Base-by-base conservation (phyloP, 2,888 invertebrate genomes). In the Thera obeliscata region DNA sequence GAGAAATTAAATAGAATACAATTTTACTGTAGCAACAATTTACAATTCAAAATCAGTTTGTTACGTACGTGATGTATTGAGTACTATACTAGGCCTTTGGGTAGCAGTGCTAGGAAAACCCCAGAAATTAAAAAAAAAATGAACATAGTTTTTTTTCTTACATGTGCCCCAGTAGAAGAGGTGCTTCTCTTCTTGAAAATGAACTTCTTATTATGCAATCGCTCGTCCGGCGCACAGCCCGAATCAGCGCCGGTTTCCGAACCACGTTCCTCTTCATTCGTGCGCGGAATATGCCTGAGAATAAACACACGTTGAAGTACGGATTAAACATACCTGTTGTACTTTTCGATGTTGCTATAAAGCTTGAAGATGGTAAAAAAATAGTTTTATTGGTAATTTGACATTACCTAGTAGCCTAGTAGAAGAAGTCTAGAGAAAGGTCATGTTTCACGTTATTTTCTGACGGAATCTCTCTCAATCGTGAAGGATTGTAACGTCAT, bases 171-270 rank as follows among this genome's bases (percentile, higher is more conserved):
- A 11, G 97, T 97, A 0, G 98, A 98, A 0, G 98, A 98, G 1
- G 98, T 97, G 83, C 97, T 98, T 73, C 97, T 94, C 83, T 98
- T 98, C 83, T 98, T 98, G 78, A 98, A 97, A 0, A 97, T 94
- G 68, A 97, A 95, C 82, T 98, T 98, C 77, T 97, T 95, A 70
- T 96, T 95, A 69, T 96, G 85, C 9, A 96, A 96, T 64, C 95
- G 95, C 55, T 97, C 97, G 74, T 98, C 97, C 3, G 96, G 95
- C 0, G 95, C 95, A 78, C 95, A 96, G 46, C 95, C 95, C 0
- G 94, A 94, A 67, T 96, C 95, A 0, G 94, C 93, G 2, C 94
- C 94, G 0, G 94, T 94, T 59, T 94, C 91, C 3, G 96, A 96
- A 1, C 93, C 91, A 35, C 94, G 94, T 57, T 96, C 96, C 49